A percentile compares a stretch with the other conserved stretches of the same genome.
Conservation (phyloP, 2,797 vertebrate species). For the Neosilurus mollespiculum region DNA sequence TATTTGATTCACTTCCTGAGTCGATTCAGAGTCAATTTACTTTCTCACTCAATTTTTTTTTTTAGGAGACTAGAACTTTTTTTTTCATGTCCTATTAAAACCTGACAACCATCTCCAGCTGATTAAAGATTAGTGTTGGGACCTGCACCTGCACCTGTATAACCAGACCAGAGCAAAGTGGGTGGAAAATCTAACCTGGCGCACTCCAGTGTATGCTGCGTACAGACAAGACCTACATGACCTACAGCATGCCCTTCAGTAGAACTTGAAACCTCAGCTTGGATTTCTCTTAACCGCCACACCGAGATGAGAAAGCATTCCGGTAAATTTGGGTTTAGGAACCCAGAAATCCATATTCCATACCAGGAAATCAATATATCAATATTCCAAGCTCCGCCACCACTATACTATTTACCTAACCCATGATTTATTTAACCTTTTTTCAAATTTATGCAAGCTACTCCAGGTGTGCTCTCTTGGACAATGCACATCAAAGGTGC, state of each 20-base stretch:
- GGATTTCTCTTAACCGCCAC: slow-evolving; percentile 42
- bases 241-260: slow-evolving; percentile 37
- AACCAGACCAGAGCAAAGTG: neutral
- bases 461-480: slow-evolving; percentile 15
- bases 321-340: neutral
- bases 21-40: neutral
- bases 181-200: slow-evolving; percentile 14
- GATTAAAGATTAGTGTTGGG: neutral
- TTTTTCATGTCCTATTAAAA: neutral
- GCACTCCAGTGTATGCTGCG: slow-evolving; percentile 12
- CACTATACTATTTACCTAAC: neutral
- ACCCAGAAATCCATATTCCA: neutral
- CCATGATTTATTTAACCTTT: neutral
- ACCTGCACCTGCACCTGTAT: neutral
- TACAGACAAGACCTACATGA: slow-evolving; percentile 32
- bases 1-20: slow-evolving; percentile 1
- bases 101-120: neutral
- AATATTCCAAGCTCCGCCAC: neutral
- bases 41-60: neutral
- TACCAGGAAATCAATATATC: too few species aligned
- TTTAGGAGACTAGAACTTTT: neutral
- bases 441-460: slow-evolving; percentile 1
- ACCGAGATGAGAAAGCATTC: neutral
- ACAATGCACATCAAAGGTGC: slow-evolving; percentile 9
- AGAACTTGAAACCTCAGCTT: slow-evolving; percentile 49